Percentiles rank a stretch among this genome's conserved stretches.
These are phyloP conservation scores for Mesitornis unicolor DNA, from an alignment of 2,113 vertebrate species.

Conservation along the genomic window DNA sequence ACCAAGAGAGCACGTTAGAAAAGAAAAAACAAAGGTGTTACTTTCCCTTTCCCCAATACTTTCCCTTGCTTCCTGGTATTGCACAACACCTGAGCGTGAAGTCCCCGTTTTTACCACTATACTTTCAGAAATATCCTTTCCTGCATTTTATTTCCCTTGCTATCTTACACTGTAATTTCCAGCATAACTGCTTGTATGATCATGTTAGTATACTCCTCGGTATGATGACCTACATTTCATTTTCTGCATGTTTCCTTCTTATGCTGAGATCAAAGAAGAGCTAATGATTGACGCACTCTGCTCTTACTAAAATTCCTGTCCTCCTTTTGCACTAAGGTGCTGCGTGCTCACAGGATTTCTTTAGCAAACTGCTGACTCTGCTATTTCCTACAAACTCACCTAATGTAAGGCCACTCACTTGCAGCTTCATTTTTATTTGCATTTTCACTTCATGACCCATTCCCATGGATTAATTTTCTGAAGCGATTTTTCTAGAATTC, in stretches of 20 bases:
- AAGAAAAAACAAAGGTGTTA: not conserved
- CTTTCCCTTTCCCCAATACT: not conserved
- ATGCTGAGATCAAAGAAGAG: constrained; percentile 35
- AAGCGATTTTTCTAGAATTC: not conserved
- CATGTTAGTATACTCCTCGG: not conserved
- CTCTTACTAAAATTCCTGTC: not conserved
- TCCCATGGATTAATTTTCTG: not conserved
- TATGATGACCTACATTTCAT: constrained; percentile 55
- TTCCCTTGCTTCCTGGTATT: not conserved
- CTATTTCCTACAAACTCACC: not conserved
- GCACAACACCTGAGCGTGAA: not conserved
- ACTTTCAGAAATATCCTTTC: not conserved
- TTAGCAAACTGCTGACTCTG: not conserved
- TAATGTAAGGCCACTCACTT: not conserved
- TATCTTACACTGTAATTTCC: not conserved
- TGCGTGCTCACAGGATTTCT: not conserved
- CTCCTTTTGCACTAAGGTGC: not conserved
- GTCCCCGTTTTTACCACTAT: not conserved
- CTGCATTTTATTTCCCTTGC: not conserved
- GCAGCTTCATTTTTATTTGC: not conserved
- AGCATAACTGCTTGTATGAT: not conserved
- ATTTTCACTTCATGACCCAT: not conserved
- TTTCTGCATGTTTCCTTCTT: constrained; percentile 26
- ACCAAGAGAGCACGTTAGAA: too few species aligned
- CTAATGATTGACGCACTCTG: not conserved